A percentile compares a stretch with the other conserved stretches of the same genome.
Conservation (phyloP, 2,888 invertebrate genomes). For the Drosophila prostipennis region DNA sequence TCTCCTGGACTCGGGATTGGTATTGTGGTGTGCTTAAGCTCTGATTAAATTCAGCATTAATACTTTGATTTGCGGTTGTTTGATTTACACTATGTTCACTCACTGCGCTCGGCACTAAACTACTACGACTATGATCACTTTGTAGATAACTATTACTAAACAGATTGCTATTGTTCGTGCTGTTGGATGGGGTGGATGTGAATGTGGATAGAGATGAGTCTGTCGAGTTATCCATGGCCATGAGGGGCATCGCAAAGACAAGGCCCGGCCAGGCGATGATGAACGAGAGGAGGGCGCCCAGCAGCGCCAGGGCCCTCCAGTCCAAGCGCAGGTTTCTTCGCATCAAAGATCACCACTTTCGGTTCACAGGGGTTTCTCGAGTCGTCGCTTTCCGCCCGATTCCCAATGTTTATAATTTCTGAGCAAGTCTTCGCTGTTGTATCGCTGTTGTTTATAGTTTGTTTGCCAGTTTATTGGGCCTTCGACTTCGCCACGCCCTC, state of each 20-base stretch:
- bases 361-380: slow-evolving; percentile 27
- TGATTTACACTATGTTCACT: slow-evolving; percentile 69
- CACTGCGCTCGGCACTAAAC: slow-evolving; percentile 51
- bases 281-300: slow-evolving; percentile 84
- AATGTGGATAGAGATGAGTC: slow-evolving; percentile 26
- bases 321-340: slow-evolving; percentile 83
- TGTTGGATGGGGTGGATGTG: slow-evolving; percentile 6
- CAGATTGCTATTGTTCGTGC: slow-evolving; percentile 51
- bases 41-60: slow-evolving; percentile 74
- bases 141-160: slow-evolving; percentile 59
- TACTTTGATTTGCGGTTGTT: slow-evolving; percentile 74
- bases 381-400: slow-evolving; percentile 12
- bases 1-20: slow-evolving; percentile 4
- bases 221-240: slow-evolving; percentile 43
- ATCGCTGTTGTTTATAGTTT: slow-evolving; percentile 40
- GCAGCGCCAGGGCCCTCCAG: slow-evolving; percentile 85
- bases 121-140: slow-evolving; percentile 74
- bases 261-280: slow-evolving; percentile 82
- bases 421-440: slow-evolving; percentile 6
- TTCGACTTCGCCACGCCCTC: slow-evolving; percentile 69
- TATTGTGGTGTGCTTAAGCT: slow-evolving; percentile 50
- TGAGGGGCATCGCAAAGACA: slow-evolving; percentile 82
- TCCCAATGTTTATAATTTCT: slow-evolving; percentile 27
- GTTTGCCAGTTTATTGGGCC: slow-evolving; percentile 56
- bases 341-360: slow-evolving; percentile 77